A percentile compares a stretch with the other conserved stretches of the same genome.
phyloP scores from a whole-genome alignment of 2,113 vertebrate species.

The Oryzias curvinotus region DNA sequence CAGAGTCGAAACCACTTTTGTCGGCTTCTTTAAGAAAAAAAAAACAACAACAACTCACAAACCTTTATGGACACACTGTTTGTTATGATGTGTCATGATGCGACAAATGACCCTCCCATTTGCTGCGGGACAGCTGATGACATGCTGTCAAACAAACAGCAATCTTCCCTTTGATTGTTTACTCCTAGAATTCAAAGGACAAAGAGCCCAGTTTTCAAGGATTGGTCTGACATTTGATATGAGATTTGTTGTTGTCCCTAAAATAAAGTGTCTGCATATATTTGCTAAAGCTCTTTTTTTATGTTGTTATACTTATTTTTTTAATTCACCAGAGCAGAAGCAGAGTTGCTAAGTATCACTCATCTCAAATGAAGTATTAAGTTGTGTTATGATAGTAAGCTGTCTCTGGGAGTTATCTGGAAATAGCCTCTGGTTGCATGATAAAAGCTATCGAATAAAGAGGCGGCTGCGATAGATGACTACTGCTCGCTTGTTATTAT shows the following conservation, averaged over 20 bases:
- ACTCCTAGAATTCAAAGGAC: conserved; percentile 13
- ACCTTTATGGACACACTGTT: conserved; percentile 43
- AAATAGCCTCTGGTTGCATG: conserved; percentile 66
- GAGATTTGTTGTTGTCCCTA: no score
- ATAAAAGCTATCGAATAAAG: conserved; percentile 72
- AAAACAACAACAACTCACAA: conserved; percentile 6
- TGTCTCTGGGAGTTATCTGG: conserved; percentile 70
- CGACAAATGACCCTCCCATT: conserved; percentile 30
- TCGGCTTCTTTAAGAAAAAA: conserved; percentile 27
- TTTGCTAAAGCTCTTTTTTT: no score
- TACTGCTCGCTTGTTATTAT: conserved; percentile 59
- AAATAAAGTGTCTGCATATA: no score
- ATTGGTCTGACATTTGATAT: conserved; percentile 1
- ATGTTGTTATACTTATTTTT: no score
- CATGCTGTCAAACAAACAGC: conserved; percentile 28
- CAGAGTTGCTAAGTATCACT: conserved; percentile 48
- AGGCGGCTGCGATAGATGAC: conserved; percentile 54
- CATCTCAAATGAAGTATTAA: conserved; percentile 67
- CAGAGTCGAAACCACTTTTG: conserved; percentile 43
- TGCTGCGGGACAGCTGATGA: conserved; percentile 27
- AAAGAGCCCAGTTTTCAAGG: conserved; percentile 23
- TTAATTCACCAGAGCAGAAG: background rate
- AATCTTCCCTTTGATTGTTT: conserved; percentile 36
- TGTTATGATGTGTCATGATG: conserved; percentile 13
- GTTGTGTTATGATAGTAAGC: conserved; percentile 64